Evolutionary conservation across 2,797 vertebrate genomes (phyloP), one percentile per base, ranked within the genome.

Genomic region (Avahi laniger): DNA sequence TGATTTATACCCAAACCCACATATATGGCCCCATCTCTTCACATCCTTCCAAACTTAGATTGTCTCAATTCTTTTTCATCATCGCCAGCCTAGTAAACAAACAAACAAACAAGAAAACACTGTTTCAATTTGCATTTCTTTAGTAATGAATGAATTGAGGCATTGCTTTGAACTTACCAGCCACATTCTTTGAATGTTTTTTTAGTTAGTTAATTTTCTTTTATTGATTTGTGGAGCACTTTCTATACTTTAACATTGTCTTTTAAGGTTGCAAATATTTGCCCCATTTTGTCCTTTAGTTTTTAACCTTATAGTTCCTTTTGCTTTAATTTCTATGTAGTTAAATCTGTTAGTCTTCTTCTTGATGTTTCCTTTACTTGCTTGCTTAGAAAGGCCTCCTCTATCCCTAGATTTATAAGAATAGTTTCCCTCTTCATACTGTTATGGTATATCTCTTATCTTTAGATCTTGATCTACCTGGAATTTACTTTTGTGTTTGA

Each of bases 401-500:
- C 41, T 79, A 52, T 14, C 48, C 52, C 30, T 63, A n/a, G 17
- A 65, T 85, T 33, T 78, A 65, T 14, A 65, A 73, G n/a, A 81
- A 65, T 41, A 59, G 20, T 63, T 26, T 85, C 48, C 50, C 50
- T 80, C 48, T 35, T 91, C 91, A 89, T 67, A 91, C 43, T 72
- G 78, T 76, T 59, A 93, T 33, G 15, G 18, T 73, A n/a, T 78
- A 69, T 33, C 35, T 70, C 89, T 89, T 67, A 61, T 69, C 30
- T 94, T 94, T 72, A 95, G 30, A 88, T 82, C 7, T 80, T 91
- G 94, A 54, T 76, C 61, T 4, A 73, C 7, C 48, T 95, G 46
- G 65, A 86, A 91, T 85, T 93, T 92, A 88, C 35, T 94, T 90
- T 81, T 80, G 22, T 88, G 33, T 85, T 93, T 93, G 61, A 57